These are phyloP conservation scores for Danio albolineatus DNA, from an alignment of 2,797 vertebrate species.

Conservation along the genomic window DNA sequence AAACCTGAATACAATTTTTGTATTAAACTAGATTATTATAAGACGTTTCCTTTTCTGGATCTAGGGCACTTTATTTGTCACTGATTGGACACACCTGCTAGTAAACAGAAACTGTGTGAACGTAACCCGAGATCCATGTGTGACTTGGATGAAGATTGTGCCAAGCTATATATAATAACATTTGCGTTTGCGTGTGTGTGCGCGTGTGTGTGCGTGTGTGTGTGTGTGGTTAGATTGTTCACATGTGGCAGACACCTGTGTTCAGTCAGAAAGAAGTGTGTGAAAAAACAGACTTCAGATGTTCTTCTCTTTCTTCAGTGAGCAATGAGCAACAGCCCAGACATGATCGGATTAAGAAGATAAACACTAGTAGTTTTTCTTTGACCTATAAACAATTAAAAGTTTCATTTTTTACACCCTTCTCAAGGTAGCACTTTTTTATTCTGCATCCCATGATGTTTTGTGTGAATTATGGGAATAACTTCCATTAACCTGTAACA, in stretches of 20 bases:
- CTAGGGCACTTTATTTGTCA: neutral
- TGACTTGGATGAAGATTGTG: constrained; percentile 4
- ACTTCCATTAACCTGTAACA: no score
- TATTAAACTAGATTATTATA: neutral
- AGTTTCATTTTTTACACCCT: neutral
- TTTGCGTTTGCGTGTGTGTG: neutral
- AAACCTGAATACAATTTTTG: neutral
- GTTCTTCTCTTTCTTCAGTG: neutral
- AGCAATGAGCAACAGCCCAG: neutral
- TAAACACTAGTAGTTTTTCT: neutral
- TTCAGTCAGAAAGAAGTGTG: constrained; percentile 36
- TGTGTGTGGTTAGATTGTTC: constrained; percentile 10
- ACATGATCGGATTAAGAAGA: constrained; percentile 6
- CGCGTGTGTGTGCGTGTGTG: constrained; percentile 6
- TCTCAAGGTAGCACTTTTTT: no score
- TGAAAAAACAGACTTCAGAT: constrained; percentile 24
- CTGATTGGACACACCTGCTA: constrained; percentile 2
- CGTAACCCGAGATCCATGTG: constrained; percentile 6
- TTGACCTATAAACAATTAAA: constrained; percentile 3
- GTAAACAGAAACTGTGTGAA: constrained; percentile 6
- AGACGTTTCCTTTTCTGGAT: neutral
- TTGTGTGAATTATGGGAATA: no score
- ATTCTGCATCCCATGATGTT: no score
- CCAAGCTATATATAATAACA: constrained; percentile 26
- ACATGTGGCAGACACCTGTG: constrained; percentile 55